phyloP scores from a whole-genome alignment of 1,140 invertebrate species.

The Heterodera schachtii region DNA sequence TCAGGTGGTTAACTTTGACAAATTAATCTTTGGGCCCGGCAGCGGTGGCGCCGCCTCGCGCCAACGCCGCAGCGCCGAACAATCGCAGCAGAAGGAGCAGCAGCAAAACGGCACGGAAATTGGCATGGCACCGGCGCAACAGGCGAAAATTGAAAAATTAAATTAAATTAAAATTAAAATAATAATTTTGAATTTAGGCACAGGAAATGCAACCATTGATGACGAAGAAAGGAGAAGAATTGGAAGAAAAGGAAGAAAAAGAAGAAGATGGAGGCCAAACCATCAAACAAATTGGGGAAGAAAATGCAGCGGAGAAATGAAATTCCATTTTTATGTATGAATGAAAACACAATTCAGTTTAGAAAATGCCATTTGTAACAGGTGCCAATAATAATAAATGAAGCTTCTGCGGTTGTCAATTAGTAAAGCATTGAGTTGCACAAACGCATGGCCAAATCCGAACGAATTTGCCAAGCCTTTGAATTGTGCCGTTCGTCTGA shows the following conservation, averaged over 20 bases:
- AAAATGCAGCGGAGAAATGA: neutral
- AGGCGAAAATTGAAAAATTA: neutral
- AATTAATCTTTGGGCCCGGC: conserved; percentile 48
- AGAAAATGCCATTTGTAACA: too few species aligned
- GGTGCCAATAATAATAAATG: too few species aligned
- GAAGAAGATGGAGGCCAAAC: neutral
- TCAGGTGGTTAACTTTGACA: conserved; percentile 48
- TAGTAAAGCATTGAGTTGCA: too few species aligned
- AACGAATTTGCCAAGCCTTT: too few species aligned
- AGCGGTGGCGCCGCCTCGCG: neutral
- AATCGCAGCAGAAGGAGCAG: too few species aligned
- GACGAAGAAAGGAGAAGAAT: neutral
- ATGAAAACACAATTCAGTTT: too few species aligned
- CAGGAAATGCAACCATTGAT: conserved; percentile 2
- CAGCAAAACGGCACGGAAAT: conserved; percentile 4
- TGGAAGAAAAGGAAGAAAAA: neutral
- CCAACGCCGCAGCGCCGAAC: neutral
- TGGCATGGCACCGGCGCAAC: neutral
- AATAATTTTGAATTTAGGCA: neutral
- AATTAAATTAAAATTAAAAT: neutral
- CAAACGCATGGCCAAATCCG: too few species aligned
- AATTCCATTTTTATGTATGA: too few species aligned
- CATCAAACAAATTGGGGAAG: neutral
- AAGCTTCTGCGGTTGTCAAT: too few species aligned
- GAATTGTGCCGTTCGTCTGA: too few species aligned